Conservation (phyloP, 1,140 invertebrate genomes). For the Drosophila prosaltans region DNA sequence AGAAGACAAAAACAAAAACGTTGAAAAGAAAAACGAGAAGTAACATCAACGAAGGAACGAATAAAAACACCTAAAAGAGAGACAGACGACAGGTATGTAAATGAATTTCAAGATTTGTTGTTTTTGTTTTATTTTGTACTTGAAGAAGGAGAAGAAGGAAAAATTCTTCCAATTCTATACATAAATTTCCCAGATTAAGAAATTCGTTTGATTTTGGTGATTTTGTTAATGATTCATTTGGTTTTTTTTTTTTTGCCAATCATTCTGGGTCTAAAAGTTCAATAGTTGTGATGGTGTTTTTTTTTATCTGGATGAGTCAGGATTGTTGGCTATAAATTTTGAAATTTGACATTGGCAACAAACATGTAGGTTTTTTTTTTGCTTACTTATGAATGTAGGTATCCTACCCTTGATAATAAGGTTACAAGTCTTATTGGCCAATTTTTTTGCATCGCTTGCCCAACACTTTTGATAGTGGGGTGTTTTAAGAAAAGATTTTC, state of each 20-base stretch:
- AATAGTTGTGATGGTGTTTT: not conserved
- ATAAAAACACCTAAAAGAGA: not conserved
- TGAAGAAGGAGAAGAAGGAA: too few relatives aligned
- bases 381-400: not conserved
- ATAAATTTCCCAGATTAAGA: not conserved
- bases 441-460: too few relatives aligned
- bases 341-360: not conserved
- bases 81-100: constrained; percentile 20
- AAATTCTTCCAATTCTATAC: too few relatives aligned
- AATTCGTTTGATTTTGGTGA: not conserved
- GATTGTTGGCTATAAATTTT: not conserved
- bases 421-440: not conserved
- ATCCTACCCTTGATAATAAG: not conserved
- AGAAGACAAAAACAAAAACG: constrained; percentile 40
- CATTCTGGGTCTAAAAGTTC: not conserved
- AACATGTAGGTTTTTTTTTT: not conserved
- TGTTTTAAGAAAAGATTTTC: too few relatives aligned
- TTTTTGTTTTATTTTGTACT: not conserved
- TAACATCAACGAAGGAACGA: constrained; percentile 34
- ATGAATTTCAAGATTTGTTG: not conserved
- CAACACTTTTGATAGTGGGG: too few relatives aligned
- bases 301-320: constrained; percentile 2
- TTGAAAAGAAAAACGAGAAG: constrained; percentile 36
- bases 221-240: not conserved
- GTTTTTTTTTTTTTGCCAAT: not conserved